Percentiles rank a stretch among this genome's conserved stretches.
Evolutionary conservation across 2,888 invertebrate genomes (phyloP).

Genomic region (Lottia gigantea): DNA sequence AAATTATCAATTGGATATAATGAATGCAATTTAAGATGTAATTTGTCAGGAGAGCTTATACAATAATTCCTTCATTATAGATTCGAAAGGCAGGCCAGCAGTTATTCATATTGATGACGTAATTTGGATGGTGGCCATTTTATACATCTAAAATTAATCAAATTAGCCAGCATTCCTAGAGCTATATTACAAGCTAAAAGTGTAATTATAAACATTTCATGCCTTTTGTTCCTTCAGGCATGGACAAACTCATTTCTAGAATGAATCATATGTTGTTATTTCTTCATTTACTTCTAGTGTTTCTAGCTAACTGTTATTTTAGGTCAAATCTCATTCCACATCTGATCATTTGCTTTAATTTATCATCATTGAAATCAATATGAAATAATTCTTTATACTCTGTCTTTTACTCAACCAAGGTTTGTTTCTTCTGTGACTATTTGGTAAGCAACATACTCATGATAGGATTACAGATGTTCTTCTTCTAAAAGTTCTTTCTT

Average conservation of each 20-base stretch:
- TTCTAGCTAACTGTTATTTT: conserved; percentile 11
- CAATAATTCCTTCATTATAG: conserved; percentile 23
- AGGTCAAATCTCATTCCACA: conserved; percentile 9
- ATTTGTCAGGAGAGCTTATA: conserved; percentile 13
- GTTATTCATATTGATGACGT: conserved; percentile 22
- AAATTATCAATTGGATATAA: conserved; percentile 26
- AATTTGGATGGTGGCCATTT: conserved; percentile 17
- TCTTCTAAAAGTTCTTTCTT: too few species aligned
- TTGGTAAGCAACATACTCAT: too few species aligned
- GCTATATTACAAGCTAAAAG: conserved; percentile 9
- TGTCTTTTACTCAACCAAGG: not conserved
- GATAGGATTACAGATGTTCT: too few species aligned
- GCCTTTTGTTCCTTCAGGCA: conserved; percentile 9
- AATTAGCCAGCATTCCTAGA: conserved; percentile 7
- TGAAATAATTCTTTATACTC: conserved; percentile 1
- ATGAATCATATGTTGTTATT: conserved; percentile 11
- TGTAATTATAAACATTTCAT: conserved; percentile 11
- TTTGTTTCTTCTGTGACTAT: not conserved
- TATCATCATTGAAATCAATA: conserved; percentile 10
- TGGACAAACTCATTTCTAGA: conserved; percentile 9
- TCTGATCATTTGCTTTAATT: conserved; percentile 11
- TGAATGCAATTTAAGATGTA: conserved; percentile 22
- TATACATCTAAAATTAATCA: conserved; percentile 10
- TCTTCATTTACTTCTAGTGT: conserved; percentile 1
- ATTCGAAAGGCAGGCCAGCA: conserved; percentile 14